phyloP scores from a whole-genome alignment of 2,797 vertebrate genomes.

The Pampus argenteus region DNA sequence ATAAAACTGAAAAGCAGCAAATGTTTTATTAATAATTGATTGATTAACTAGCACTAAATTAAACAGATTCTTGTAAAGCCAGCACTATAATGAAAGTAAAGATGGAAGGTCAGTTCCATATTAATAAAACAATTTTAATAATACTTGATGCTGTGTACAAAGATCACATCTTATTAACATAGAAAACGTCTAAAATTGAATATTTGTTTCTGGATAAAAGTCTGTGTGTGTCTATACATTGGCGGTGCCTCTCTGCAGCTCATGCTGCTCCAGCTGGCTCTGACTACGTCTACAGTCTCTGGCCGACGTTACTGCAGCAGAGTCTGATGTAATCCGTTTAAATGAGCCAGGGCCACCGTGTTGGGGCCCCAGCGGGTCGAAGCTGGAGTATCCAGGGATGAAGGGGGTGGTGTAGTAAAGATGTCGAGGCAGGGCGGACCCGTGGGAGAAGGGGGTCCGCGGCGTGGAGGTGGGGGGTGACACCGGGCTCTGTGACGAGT shows the following conservation, averaged over 20 bases:
- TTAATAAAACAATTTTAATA: constrained; percentile 77
- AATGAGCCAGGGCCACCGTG: constrained; percentile 82
- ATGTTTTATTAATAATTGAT: too few species aligned
- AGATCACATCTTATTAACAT: constrained; percentile 70
- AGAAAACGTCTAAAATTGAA: constrained; percentile 61
- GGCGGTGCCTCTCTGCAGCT: constrained; percentile 90
- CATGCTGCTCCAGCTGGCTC: constrained; percentile 87
- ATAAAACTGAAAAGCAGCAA: too few species aligned
- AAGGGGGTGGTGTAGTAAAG: constrained; percentile 92
- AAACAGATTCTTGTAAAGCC: too few species aligned
- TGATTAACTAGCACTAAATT: too few species aligned
- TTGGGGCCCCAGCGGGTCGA: constrained; percentile 87
- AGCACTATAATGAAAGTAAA: not conserved
- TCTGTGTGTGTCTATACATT: constrained; percentile 80
- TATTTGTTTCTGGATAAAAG: constrained; percentile 41
- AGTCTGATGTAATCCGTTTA: constrained; percentile 93
- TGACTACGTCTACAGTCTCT: constrained; percentile 87
- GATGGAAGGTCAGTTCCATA: constrained; percentile 24
- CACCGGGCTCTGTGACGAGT: constrained; percentile 47
- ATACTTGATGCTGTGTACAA: constrained; percentile 64
- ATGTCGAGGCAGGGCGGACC: constrained; percentile 86
- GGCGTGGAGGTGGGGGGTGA: constrained; percentile 70
- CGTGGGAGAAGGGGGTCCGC: constrained; percentile 84
- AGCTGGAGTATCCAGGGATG: constrained; percentile 91
- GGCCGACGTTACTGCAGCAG: constrained; percentile 85